Conservation (phyloP, 2,888 invertebrate genomes). For the Cheilosia grossa region DNA sequence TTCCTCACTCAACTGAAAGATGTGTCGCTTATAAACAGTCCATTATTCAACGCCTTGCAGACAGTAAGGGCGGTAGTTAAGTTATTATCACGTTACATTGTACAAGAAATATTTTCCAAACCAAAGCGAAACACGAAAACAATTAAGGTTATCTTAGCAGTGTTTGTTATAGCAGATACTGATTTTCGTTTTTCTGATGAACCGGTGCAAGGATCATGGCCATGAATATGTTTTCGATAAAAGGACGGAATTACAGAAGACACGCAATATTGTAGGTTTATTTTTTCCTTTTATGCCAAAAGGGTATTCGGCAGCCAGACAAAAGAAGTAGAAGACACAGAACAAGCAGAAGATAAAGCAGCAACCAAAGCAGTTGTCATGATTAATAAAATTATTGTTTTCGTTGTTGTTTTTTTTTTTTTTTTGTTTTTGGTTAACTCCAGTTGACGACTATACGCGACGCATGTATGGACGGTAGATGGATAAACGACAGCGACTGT, state of each 20-base stretch:
- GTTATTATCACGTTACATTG: too few species aligned
- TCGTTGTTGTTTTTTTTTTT: constrained; percentile 9
- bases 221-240: constrained; percentile 58
- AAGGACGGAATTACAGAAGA: constrained; percentile 50
- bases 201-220: constrained; percentile 57
- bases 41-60: too few species aligned
- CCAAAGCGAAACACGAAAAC: constrained; percentile 20
- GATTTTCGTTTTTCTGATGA: constrained; percentile 2
- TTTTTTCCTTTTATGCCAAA: neutral
- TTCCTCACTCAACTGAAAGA: too few species aligned
- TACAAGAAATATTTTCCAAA: too few species aligned
- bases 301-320: constrained; percentile 1
- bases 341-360: constrained; percentile 32
- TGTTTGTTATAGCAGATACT: constrained; percentile 32
- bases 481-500: neutral
- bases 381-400: constrained; percentile 70
- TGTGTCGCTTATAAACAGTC: too few species aligned
- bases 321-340: constrained; percentile 12
- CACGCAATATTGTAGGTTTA: constrained; percentile 43
- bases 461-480: constrained; percentile 28
- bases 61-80: too few species aligned
- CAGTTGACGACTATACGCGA: constrained; percentile 3
- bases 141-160: constrained; percentile 53
- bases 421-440: neutral
- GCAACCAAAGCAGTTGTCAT: constrained; percentile 59